Evolutionary conservation across 2,888 invertebrate genomes (phyloP), one percentile per base, ranked within the genome.

Genomic region (Eremobia ochroleuca): DNA sequence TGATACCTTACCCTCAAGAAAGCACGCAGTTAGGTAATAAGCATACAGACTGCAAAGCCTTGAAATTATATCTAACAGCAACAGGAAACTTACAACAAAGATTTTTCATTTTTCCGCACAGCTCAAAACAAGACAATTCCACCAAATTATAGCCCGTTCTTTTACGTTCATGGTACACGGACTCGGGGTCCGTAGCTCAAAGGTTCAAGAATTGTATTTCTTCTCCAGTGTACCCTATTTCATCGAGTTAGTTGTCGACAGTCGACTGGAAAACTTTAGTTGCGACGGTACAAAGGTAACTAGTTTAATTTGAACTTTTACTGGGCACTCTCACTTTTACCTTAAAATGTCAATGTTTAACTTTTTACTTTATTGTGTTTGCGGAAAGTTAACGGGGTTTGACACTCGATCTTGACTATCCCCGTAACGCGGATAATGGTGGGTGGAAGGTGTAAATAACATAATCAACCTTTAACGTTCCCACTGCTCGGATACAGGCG

Each of bases 281-380:
- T 61, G 55, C 31, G 76, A 37, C 37, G 73, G 59, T 64, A 83
- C 86, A 88, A 80, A 88, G 80, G 86, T 90, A 90, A 89, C 88
- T 88, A 87, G 78, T 88, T 89, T 88, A 82, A 88, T 88, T 88
- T 85, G 46, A 86, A 89, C 81, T 88, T 83, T 52, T 49, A 69
- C 84, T 77, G 64, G 76, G 70, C 37, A 71, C 55, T 62, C 79
- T 73, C 72, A 81, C 79, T 83, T 79, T 78, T 76, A 28, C 73
- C 72, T 73, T 79, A 83, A 85, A 81, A 80, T 64, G 83, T 79
- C 77, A 81, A 88, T 88, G 77, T 81, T 79, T 85, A 87, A 83
- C 82, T 82, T 80, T 82, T 75, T 80, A 67, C 66, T 87, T 87
- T 87, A 88, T 89, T 67, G 79, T 82, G 62, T 85, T 87, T 80